Evolutionary conservation across 2,888 invertebrate genomes (phyloP), one percentile per base, ranked within the genome.

Genomic region (Drosophila macrospina): DNA sequence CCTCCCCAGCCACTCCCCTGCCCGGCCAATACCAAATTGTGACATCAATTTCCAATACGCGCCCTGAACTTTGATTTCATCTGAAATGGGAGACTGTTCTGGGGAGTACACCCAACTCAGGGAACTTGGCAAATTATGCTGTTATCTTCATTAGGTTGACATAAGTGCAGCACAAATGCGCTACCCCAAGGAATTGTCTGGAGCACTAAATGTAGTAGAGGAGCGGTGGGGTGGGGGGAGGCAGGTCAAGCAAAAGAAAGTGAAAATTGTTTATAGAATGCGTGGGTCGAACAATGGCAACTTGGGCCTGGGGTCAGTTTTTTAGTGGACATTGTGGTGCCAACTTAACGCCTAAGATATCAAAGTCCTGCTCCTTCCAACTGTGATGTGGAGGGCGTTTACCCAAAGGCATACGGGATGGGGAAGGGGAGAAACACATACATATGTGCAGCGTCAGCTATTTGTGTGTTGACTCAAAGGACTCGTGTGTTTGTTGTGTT

Each of bases 111-210:
- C 48, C 20, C 57, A 32, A 13, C 45, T 42, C n/a, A 47, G 34
- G 57, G 50, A 77, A 75, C 67, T 80, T 75, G 68, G 65, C 86
- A 84, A 88, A 84, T 87, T 86, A 86, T 88, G 76, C 85, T 88
- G 87, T 86, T 86, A 88, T 88, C 89, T 88, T 86, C 89, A 88
- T 86, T 86, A 86, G 85, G 81, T 69, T 81, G 80, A 84, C 89
- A 88, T 86, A 86, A 86, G 89, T 78, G 86, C 71, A 80, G 70
- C 87, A 74, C 88, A 87, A 89, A 89, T 89, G 85, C 80, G 84
- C 80, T 55, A 78, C 84, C 81, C 85, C 82, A 69, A 86, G 88
- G 88, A 80, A 80, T 84, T 78, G 72, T 13, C 28, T 11, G n/a
- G 47, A 16, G 42, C 26, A 26, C 10, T 4, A 11, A 8, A 26